Percentiles rank a stretch among this genome's conserved stretches.
Evolutionary conservation across 2,113 vertebrate species (phyloP).

Genomic region (Prochilodus magdalenae): DNA sequence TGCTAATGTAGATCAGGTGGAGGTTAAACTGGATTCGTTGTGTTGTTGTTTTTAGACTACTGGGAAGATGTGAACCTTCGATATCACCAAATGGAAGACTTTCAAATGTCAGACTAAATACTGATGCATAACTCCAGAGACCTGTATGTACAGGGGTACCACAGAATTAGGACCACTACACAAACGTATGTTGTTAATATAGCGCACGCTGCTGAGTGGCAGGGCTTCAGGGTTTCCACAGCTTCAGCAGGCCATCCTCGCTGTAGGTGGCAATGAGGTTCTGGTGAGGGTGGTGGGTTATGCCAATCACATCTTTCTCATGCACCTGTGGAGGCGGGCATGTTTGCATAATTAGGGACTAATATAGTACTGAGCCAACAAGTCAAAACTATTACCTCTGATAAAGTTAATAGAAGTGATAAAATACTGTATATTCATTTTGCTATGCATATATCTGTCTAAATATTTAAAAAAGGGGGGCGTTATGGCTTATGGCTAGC

Average conservation of each 20-base stretch:
- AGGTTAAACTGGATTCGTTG: neutral
- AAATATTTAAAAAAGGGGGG: no score
- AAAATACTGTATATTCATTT: no score
- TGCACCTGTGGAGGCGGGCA: slow-evolving; percentile 81
- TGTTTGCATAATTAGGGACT: neutral
- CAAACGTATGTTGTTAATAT: neutral
- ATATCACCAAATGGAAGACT: slow-evolving; percentile 34
- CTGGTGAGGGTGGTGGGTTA: slow-evolving; percentile 98
- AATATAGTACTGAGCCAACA: neutral
- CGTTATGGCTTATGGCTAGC: no score
- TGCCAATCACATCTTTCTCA: slow-evolving; percentile 97
- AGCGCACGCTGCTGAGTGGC: neutral
- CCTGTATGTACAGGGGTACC: slow-evolving; percentile 15
- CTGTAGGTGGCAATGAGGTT: slow-evolving; percentile 96
- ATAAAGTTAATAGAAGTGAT: no score
- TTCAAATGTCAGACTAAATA: slow-evolving; percentile 13
- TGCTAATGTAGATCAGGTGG: neutral
- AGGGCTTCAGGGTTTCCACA: slow-evolving; percentile 77
- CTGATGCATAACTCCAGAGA: slow-evolving; percentile 11
- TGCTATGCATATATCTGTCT: no score
- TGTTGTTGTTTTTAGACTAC: neutral
- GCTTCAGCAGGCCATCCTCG: slow-evolving; percentile 90
- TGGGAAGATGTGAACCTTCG: neutral
- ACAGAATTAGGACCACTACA: slow-evolving; percentile 17
- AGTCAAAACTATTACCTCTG: no score